Percentiles rank a stretch among this genome's conserved stretches.
Conservation (phyloP, 2,113 vertebrate species). For the Odocoileus hemionus region DNA sequence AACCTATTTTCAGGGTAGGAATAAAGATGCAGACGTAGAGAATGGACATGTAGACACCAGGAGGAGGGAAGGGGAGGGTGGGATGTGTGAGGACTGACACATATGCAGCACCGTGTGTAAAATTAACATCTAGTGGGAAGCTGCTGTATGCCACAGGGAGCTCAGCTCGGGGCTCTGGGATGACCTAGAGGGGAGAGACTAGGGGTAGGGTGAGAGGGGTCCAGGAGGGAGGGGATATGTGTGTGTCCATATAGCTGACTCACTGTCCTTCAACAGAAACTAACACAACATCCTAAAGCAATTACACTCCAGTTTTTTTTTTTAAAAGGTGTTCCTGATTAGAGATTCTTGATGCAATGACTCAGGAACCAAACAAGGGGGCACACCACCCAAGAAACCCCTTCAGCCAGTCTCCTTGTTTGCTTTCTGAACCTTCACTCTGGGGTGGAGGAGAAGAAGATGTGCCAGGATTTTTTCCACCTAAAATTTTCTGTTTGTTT, state of each 20-base stretch:
- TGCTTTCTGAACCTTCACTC: not conserved
- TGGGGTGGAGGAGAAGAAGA: not conserved
- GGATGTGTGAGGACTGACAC: not conserved
- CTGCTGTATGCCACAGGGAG: not conserved
- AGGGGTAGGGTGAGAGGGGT: not conserved
- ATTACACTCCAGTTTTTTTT: not conserved
- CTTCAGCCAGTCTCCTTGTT: not conserved
- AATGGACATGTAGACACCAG: not conserved
- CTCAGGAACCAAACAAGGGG: not conserved
- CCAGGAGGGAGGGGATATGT: not conserved
- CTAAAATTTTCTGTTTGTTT: not conserved
- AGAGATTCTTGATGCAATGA: not conserved
- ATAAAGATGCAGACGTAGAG: not conserved
- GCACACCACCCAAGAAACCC: not conserved
- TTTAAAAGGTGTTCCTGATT: not conserved
- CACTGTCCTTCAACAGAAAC: not conserved
- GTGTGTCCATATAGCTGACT: not conserved
- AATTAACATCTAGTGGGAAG: not conserved
- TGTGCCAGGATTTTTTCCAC: not conserved
- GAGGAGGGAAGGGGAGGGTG: not conserved
- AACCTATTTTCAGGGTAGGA: not conserved
- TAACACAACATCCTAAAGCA: not conserved
- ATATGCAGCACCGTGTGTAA: not conserved
- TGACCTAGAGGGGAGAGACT: not conserved
- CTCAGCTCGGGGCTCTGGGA: not conserved